phyloP scores from a whole-genome alignment of 2,797 vertebrate species.

The Hapalemur alaotrensis region DNA sequence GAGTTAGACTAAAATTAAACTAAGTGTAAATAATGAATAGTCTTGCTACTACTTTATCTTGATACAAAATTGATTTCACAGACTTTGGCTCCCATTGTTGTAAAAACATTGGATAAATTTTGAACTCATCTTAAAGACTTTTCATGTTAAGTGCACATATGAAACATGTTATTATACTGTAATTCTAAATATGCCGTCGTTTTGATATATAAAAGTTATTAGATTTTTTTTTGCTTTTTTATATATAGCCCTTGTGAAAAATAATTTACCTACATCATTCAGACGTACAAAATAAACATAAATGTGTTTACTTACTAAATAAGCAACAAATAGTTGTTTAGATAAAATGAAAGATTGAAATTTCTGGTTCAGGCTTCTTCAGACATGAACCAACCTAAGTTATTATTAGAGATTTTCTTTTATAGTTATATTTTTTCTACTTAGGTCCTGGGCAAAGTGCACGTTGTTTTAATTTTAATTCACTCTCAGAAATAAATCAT shows the following conservation, averaged over 20 bases:
- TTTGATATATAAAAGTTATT: neutral
- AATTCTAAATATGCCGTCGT: slow-evolving; percentile 8
- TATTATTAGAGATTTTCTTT: neutral
- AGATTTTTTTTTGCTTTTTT: neutral
- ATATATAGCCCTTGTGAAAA: neutral
- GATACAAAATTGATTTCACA: neutral
- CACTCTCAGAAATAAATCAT: neutral
- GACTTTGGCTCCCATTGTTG: neutral
- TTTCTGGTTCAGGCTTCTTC: neutral
- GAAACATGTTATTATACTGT: neutral
- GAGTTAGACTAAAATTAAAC: neutral
- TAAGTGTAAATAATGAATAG: neutral
- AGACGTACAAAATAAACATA: neutral
- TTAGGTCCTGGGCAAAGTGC: neutral
- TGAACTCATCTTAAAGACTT: neutral
- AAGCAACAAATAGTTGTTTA: neutral
- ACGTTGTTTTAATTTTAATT: slow-evolving; percentile 23
- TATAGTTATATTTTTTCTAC: neutral
- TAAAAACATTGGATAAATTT: slow-evolving; percentile 5
- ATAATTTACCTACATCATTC: neutral
- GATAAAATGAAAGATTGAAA: neutral
- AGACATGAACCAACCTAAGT: neutral
- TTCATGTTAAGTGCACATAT: neutral
- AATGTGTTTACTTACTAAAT: neutral
- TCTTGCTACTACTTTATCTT: neutral